These are phyloP conservation scores for Ceraclea dissimilis DNA, from an alignment of 2,888 invertebrate genomes.

Conservation along the genomic window DNA sequence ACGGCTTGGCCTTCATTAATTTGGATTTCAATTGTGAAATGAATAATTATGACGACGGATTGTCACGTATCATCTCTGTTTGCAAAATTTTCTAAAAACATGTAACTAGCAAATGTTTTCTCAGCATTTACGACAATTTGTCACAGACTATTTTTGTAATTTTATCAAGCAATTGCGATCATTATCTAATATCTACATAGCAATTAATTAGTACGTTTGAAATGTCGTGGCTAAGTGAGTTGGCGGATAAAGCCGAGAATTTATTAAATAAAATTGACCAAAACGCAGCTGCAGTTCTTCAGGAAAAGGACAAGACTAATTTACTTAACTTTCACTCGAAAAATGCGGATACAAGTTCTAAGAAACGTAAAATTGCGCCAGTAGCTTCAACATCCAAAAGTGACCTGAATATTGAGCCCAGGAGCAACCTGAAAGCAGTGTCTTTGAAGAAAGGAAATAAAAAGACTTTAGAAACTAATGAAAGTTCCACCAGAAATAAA, in stretches of 20 bases:
- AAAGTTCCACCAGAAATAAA: background rate
- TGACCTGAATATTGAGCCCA: constrained; percentile 5
- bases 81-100: background rate
- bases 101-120: background rate
- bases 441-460: constrained; percentile 13
- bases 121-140: background rate
- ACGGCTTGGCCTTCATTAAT: too few relatives aligned
- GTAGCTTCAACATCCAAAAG: background rate
- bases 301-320: constrained; percentile 29
- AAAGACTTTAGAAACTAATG: background rate
- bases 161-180: background rate
- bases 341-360: background rate
- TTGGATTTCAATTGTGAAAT: too few relatives aligned
- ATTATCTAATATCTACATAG: constrained; percentile 5
- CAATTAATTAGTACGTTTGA: too few relatives aligned
- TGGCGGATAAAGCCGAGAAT: constrained; percentile 66
- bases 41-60: too few relatives aligned
- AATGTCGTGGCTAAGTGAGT: constrained; percentile 34
- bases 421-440: constrained; percentile 8
- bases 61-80: too few relatives aligned
- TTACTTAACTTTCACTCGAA: background rate
- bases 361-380: background rate
- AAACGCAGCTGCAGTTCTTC: constrained; percentile 59
- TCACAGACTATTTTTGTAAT: background rate
- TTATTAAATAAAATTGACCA: constrained; percentile 67